Conservation (phyloP, 1,140 invertebrate genomes). For the Caenorhabditis elegans region DNA sequence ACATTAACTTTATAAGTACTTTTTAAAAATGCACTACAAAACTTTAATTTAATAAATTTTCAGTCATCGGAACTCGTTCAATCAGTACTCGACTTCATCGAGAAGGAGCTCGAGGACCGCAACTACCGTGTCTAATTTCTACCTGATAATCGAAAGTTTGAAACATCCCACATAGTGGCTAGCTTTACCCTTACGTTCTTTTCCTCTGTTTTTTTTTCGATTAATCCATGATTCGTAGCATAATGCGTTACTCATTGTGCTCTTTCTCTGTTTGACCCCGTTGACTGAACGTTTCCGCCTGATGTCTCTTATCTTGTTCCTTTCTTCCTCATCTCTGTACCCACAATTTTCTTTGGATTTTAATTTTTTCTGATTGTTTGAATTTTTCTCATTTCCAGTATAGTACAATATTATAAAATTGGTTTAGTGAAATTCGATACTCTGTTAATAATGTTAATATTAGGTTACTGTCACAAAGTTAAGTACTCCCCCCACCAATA, state of each 20-base stretch:
- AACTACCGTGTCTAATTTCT: background rate
- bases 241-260: slow-evolving; percentile 3
- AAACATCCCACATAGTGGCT: background rate
- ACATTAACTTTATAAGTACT: too few relatives aligned
- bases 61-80: slow-evolving; percentile 36
- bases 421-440: slow-evolving; percentile 11
- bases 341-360: background rate
- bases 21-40: too few relatives aligned
- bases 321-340: background rate
- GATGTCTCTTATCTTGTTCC: background rate
- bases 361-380: background rate
- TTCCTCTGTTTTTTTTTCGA: background rate
- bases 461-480: slow-evolving; percentile 2
- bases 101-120: slow-evolving; percentile 25
- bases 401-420: background rate
- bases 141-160: background rate
- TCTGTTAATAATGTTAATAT: background rate
- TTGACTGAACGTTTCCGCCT: background rate
- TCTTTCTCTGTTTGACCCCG: background rate
- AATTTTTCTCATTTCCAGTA: too few relatives aligned
- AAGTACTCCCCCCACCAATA: background rate
- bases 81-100: slow-evolving; percentile 16
- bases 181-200: background rate
- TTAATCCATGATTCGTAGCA: slow-evolving; percentile 14
- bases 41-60: background rate